Base-by-base conservation (phyloP, 2,113 vertebrate species). In the Chroicocephalus ridibundus region DNA sequence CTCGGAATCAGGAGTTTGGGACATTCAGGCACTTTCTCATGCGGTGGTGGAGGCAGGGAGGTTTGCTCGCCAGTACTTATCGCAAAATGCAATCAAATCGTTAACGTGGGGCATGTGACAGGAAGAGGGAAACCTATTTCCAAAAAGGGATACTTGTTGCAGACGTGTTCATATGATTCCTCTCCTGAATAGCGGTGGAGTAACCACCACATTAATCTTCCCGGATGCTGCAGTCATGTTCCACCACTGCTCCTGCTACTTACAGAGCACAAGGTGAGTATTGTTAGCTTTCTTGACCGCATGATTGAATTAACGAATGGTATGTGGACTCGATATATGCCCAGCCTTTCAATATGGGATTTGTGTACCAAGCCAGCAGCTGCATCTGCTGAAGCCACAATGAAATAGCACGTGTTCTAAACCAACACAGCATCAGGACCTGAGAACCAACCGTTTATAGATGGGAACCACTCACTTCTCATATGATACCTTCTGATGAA, bases 321-420 rank as follows among this genome's bases (percentile, higher is more conserved):
- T 60, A n/a, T 69, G 87, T 7, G 62, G n/a, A n/a, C 85, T 76
- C 40, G 12, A n/a, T 4, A 24, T 2, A 61, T 4, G 40, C 66
- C 81, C 65, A 14, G 54, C 5, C 65, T 49, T 57, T 82, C 87
- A 15, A 32, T 61, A 64, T 5, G 32, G 77, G 55, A 85, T 80
- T 34, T 80, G 91, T 72, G 77, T 9, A 26, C 75, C 38, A 6
- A 19, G 69, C 25, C 88, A 26, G 52, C 5, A 8, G 2, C 1
- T 9, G 78, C 38, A 51, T 46, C 93, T 71, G 77, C 65, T 51
- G 44, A 40, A 64, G 54, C 77, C 82, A 57, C 74, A 22, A 13
- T 0, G 24, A 62, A 90, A 74, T 3, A 44, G 24, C 34, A n/a
- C 0, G 0, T 3, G 14, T 16, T 31, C 2, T 0, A 66, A 46